phyloP scores from a whole-genome alignment of 2,113 vertebrate species.

The Lophius piscatorius region DNA sequence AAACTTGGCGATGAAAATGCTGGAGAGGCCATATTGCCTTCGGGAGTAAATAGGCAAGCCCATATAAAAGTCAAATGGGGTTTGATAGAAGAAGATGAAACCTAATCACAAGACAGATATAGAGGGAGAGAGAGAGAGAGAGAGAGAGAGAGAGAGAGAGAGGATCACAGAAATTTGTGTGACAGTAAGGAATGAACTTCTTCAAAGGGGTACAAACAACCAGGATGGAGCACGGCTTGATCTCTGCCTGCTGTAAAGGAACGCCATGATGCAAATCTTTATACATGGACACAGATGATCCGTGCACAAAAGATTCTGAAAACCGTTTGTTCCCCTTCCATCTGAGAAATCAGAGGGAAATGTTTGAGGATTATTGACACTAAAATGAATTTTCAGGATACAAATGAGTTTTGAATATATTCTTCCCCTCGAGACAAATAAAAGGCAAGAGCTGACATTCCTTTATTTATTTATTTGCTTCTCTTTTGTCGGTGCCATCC shows the following conservation, averaged over 20 bases:
- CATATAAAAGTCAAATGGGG: slow-evolving; percentile 22
- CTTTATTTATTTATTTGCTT: slow-evolving; percentile 44
- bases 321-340: slow-evolving; percentile 28
- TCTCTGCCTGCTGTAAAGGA: slow-evolving; percentile 12
- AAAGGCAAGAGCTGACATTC: slow-evolving; percentile 34
- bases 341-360: slow-evolving; percentile 21
- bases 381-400: slow-evolving; percentile 49
- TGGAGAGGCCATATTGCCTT: not conserved
- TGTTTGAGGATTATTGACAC: slow-evolving; percentile 50
- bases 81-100: slow-evolving; percentile 53
- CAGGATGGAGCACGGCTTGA: slow-evolving; percentile 11
- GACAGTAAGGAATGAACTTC: slow-evolving; percentile 7
- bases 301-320: slow-evolving; percentile 29
- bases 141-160: not conserved
- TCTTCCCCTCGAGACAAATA: slow-evolving; percentile 37
- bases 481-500: slow-evolving; percentile 31
- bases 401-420: slow-evolving; percentile 50
- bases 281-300: slow-evolving; percentile 54
- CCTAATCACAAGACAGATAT: slow-evolving; percentile 27
- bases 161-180: slow-evolving; percentile 18
- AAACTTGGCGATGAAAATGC: slow-evolving; percentile 5
- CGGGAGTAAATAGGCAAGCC: not conserved
- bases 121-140: too few species aligned
- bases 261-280: slow-evolving; percentile 37
- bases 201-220: slow-evolving; percentile 39